These are phyloP conservation scores for Coregonus sp. DNA, from an alignment of 2,797 vertebrate species.

Conservation along the genomic window DNA sequence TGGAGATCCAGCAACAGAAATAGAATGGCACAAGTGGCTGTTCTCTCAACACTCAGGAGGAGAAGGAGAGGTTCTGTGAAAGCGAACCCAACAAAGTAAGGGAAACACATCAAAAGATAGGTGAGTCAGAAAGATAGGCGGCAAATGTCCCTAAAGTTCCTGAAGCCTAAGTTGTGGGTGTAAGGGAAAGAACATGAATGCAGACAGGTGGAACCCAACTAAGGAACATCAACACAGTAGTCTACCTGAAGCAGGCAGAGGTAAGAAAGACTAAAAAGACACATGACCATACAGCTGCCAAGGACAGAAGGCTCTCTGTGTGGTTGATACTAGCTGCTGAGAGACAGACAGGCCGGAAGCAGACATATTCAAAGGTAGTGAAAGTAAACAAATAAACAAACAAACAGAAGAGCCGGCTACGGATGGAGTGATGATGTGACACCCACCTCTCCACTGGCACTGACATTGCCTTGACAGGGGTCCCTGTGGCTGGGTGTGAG, in stretches of 20 bases:
- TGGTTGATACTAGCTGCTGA: neutral
- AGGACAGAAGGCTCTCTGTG: constrained; percentile 29
- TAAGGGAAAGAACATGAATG: constrained; percentile 2
- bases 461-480: constrained; percentile 69
- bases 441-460: constrained; percentile 29
- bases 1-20: neutral
- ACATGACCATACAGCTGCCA: constrained; percentile 26
- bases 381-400: constrained; percentile 58
- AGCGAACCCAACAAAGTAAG: neutral
- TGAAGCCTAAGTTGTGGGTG: constrained; percentile 19
- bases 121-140: constrained; percentile 3
- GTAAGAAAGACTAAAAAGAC: constrained; percentile 19
- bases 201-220: constrained; percentile 23
- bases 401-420: constrained; percentile 37
- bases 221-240: constrained; percentile 19
- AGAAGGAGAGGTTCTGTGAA: neutral
- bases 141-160: neutral
- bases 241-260: constrained; percentile 32
- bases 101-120: neutral
- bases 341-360: constrained; percentile 47
- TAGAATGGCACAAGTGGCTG: neutral
- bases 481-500: constrained; percentile 56
- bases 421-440: constrained; percentile 35
- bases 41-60: neutral
- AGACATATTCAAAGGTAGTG: constrained; percentile 37